Percentiles rank a stretch among this genome's conserved stretches.
Evolutionary conservation across 1,140 invertebrate species (phyloP).

Genomic region (Cydia splendana): DNA sequence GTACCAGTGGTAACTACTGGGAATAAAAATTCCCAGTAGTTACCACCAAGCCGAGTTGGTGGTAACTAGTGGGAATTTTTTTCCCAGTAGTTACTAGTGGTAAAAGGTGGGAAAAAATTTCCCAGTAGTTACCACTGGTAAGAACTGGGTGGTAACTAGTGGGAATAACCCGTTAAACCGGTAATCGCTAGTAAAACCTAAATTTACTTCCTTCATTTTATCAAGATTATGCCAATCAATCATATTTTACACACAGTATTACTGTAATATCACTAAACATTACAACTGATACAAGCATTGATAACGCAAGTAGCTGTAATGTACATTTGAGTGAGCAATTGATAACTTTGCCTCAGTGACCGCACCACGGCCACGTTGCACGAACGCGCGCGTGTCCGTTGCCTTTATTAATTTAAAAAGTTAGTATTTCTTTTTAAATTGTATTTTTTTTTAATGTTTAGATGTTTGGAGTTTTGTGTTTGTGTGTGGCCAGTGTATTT

Average conservation of each 20-base stretch:
- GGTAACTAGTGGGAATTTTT: too few species aligned
- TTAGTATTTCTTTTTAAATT: constrained; percentile 37
- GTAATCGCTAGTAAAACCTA: background rate
- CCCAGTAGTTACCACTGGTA: too few species aligned
- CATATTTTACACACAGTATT: constrained; percentile 50
- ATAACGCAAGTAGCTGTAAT: constrained; percentile 65
- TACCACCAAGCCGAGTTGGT: too few species aligned
- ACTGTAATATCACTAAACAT: constrained; percentile 50
- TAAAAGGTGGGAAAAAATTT: too few species aligned
- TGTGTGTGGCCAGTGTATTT: background rate
- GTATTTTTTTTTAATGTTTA: constrained; percentile 13
- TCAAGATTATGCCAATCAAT: constrained; percentile 44
- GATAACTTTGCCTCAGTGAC: constrained; percentile 61
- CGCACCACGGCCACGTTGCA: constrained; percentile 42
- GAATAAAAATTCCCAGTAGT: too few species aligned
- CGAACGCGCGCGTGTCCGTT: constrained; percentile 38
- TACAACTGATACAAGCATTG: constrained; percentile 62
- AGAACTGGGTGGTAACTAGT: too few species aligned
- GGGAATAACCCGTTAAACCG: too few species aligned
- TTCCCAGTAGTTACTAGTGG: too few species aligned
- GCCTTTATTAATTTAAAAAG: constrained; percentile 41
- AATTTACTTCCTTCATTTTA: background rate
- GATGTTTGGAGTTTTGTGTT: background rate
- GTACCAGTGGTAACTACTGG: too few species aligned
- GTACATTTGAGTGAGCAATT: constrained; percentile 41